Conservation (phyloP, 2,113 vertebrate species). For the Monarcha castaneiventris region DNA sequence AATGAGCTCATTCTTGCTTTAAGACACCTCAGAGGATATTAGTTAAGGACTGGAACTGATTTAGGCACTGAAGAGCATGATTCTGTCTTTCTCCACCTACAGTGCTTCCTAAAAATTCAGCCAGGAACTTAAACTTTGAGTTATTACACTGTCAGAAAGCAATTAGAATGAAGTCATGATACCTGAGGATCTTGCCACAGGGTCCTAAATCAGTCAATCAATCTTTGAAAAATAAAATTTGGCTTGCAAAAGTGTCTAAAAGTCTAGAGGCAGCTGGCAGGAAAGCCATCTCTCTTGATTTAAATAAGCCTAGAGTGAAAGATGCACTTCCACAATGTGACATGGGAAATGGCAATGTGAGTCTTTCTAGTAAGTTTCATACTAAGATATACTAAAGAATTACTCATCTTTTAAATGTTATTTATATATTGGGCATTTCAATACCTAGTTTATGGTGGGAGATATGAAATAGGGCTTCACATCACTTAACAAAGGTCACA, state of each 20-base stretch:
- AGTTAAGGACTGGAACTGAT: slow-evolving; percentile 12
- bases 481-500: not conserved
- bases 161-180: not conserved
- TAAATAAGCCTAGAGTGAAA: not conserved
- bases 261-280: not conserved
- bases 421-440: not conserved
- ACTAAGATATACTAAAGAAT: not conserved
- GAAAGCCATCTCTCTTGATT: not conserved
- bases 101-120: not conserved
- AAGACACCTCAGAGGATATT: not conserved
- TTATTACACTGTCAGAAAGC: not conserved
- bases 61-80: not conserved
- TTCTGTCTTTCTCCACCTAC: not conserved
- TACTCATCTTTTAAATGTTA: not conserved
- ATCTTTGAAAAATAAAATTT: not conserved
- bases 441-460: not conserved
- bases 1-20: slow-evolving; percentile 28
- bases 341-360: not conserved
- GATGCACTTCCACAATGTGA: not conserved
- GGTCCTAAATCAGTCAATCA: not conserved
- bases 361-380: not conserved
- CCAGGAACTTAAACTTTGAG: not conserved
- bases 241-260: not conserved
- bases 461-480: not conserved
- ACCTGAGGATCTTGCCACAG: not conserved